Evolutionary conservation across 2,113 vertebrate species (phyloP).

Genomic region (Psittacus erithacus): DNA sequence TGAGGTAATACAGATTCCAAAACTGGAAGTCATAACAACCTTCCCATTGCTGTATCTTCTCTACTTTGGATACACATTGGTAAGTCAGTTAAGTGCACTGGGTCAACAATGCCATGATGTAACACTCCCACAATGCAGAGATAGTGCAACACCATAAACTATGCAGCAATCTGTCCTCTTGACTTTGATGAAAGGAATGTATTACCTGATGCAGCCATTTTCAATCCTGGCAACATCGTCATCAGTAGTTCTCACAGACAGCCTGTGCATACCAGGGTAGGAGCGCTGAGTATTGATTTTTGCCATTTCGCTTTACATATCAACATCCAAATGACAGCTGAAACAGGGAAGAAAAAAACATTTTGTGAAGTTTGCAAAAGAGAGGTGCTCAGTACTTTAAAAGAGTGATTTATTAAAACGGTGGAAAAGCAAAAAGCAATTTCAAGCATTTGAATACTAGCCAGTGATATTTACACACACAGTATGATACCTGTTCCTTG

Average conservation of each 20-base stretch:
- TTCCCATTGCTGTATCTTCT: background rate
- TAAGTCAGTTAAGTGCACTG: background rate
- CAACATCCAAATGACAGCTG: constrained; percentile 57
- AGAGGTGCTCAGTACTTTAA: background rate
- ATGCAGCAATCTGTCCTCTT: background rate
- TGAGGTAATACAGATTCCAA: background rate
- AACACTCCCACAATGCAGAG: background rate
- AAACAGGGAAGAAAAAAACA: background rate
- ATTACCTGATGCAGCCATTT: constrained; percentile 88
- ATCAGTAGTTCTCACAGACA: constrained; percentile 61
- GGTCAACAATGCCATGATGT: background rate
- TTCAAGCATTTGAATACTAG: background rate
- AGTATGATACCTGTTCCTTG: background rate
- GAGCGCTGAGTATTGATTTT: constrained; percentile 84
- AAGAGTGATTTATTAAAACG: background rate
- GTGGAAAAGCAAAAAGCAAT: background rate
- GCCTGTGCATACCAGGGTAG: constrained; percentile 59
- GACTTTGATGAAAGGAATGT: background rate
- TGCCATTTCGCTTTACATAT: constrained; percentile 81
- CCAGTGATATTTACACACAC: background rate
- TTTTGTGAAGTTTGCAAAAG: background rate
- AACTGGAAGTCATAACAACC: background rate
- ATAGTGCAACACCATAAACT: background rate
- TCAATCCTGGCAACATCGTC: constrained; percentile 80
- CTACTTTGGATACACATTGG: background rate